phyloP scores from a whole-genome alignment of 2,113 vertebrate genomes.

The Nicator chloris region DNA sequence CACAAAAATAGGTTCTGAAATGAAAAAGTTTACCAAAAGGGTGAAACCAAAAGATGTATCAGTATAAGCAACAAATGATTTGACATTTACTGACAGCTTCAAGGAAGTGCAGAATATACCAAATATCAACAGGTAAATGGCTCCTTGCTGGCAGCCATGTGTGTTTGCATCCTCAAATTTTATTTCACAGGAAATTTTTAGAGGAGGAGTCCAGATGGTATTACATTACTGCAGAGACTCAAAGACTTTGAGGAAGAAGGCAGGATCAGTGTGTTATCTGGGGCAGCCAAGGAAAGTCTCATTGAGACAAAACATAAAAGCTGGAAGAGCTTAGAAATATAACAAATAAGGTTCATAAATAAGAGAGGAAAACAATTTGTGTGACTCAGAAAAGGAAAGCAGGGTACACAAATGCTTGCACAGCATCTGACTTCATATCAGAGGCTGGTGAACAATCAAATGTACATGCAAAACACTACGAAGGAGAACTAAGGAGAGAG shows the following conservation, averaged over 20 bases:
- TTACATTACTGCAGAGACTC: not conserved
- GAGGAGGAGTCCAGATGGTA: not conserved
- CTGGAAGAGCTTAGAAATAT: not conserved
- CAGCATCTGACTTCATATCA: not conserved
- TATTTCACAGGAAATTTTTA: not conserved
- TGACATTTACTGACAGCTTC: not conserved
- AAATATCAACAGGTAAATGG: not conserved
- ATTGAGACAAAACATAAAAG: not conserved
- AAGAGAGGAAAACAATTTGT: not conserved
- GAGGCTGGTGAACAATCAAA: not conserved
- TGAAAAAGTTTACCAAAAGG: not conserved
- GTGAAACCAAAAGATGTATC: not conserved
- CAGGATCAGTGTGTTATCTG: not conserved
- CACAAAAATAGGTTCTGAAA: conserved; percentile 92
- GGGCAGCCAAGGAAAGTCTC: not conserved
- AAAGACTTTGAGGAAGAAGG: not conserved
- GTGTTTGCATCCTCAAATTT: not conserved
- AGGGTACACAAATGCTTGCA: not conserved
- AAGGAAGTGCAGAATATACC: not conserved
- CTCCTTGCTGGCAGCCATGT: not conserved
- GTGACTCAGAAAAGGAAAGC: not conserved
- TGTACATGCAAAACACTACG: not conserved
- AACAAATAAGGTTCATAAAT: not conserved
- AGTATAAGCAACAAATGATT: not conserved
- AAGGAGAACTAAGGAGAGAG: not conserved